phyloP scores from a whole-genome alignment of 2,113 vertebrate genomes.

The Platysteira castanea region DNA sequence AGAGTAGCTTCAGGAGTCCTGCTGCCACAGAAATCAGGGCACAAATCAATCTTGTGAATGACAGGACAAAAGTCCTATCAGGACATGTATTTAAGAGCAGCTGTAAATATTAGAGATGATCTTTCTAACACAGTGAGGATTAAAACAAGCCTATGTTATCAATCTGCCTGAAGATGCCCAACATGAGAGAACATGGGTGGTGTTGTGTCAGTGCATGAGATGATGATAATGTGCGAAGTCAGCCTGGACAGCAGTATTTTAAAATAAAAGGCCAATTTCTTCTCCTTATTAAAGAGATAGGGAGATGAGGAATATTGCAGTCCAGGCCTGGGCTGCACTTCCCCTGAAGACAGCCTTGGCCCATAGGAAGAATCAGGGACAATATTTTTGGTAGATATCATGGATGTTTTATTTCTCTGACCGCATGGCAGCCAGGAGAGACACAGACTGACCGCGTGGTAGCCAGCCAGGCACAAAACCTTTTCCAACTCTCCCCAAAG shows the following conservation, averaged over 20 bases:
- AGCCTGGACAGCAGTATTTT: neutral
- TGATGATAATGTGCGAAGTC: neutral
- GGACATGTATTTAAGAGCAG: neutral
- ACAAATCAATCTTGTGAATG: slow-evolving; percentile 37
- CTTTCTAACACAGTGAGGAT: slow-evolving; percentile 33
- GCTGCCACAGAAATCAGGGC: slow-evolving; percentile 32
- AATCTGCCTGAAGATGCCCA: neutral
- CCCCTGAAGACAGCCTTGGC: too few species aligned
- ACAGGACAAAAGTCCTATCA: slow-evolving; percentile 27
- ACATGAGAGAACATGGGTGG: slow-evolving; percentile 17
- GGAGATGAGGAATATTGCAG: too few species aligned
- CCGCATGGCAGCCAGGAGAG: too few species aligned
- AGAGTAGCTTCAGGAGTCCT: neutral
- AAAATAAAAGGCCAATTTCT: neutral
- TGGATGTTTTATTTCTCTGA: too few species aligned
- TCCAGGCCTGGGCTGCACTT: too few species aligned
- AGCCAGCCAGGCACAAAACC: too few species aligned
- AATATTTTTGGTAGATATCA: too few species aligned
- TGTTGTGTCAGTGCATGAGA: neutral
- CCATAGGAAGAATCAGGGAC: too few species aligned
- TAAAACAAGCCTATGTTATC: slow-evolving; percentile 12
- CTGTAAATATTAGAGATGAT: slow-evolving; percentile 1
- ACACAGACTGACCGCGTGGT: too few species aligned
- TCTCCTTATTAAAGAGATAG: neutral
- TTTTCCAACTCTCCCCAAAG: too few species aligned